phyloP scores from a whole-genome alignment of 2,888 invertebrate species.

The Glaucopsyche alexis region DNA sequence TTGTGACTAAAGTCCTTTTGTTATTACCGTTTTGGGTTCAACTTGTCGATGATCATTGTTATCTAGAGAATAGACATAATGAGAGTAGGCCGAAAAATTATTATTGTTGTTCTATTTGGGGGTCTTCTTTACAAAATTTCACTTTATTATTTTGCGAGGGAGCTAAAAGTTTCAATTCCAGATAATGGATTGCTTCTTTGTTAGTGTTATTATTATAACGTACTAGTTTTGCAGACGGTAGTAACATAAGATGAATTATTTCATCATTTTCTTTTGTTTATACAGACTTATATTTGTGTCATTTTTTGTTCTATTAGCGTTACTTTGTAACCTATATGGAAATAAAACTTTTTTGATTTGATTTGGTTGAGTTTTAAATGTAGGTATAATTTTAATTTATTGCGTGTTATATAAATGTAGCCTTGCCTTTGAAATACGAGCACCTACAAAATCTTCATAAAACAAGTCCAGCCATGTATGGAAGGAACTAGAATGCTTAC shows the following conservation, averaged over 20 bases:
- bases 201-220: neutral
- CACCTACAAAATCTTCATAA: neutral
- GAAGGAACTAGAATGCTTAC: neutral
- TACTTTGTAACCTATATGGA: too few relatives aligned
- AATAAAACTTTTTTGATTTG: too few relatives aligned
- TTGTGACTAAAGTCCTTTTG: constrained; percentile 18
- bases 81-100: constrained; percentile 39
- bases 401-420: neutral
- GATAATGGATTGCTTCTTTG: constrained; percentile 15
- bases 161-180: constrained; percentile 17
- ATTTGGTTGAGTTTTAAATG: neutral
- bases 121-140: constrained; percentile 26
- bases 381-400: too few relatives aligned
- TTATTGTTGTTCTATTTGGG: constrained; percentile 33
- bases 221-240: neutral
- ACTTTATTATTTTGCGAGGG: constrained; percentile 21
- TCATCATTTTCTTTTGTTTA: neutral
- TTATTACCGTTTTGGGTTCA: constrained; percentile 31
- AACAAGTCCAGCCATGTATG: neutral
- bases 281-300: neutral
- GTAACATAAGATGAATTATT: neutral
- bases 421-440: neutral
- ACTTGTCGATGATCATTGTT: constrained; percentile 44
- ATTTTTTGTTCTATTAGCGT: too few relatives aligned
- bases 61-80: constrained; percentile 43